A percentile compares a stretch with the other conserved stretches of the same genome.
phyloP scores from a whole-genome alignment of 2,888 invertebrate genomes.

The Leptopilina myrica region DNA sequence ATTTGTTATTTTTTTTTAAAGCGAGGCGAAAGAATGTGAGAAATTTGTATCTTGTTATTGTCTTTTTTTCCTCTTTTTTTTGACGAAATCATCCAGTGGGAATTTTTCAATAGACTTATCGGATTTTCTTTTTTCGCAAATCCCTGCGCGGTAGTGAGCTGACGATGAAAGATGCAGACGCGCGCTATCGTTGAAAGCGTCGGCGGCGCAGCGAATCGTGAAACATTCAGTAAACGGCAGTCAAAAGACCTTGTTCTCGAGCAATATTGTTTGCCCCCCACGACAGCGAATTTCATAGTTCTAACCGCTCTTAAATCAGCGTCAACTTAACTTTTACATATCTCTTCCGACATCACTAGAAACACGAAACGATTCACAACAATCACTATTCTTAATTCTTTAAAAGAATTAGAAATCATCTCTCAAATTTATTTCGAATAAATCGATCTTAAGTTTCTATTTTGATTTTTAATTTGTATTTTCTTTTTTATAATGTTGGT shows the following conservation, averaged over 20 bases:
- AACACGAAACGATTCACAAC: no score
- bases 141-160: slow-evolving; percentile 17
- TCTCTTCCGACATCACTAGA: no score
- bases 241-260: slow-evolving; percentile 59
- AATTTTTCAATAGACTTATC: slow-evolving; percentile 20
- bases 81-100: slow-evolving; percentile 3
- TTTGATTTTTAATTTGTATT: no score
- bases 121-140: slow-evolving; percentile 9
- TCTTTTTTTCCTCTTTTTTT: no score
- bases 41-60: not conserved
- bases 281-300: slow-evolving; percentile 8
- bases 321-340: no score
- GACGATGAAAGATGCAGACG: slow-evolving; percentile 63
- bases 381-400: no score
- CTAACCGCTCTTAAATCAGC: no score
- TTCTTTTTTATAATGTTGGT: no score
- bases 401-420: no score
- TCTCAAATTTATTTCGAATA: no score
- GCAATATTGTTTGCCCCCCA: not conserved
- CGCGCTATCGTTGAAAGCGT: slow-evolving; percentile 61
- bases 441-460: no score
- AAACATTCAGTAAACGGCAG: slow-evolving; percentile 65
- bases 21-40: not conserved
- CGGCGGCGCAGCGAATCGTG: slow-evolving; percentile 54
- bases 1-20: no score